Percentiles rank a stretch among this genome's conserved stretches.
Conservation (phyloP, 2,113 vertebrate genomes). For the Microcebus griseorufus region DNA sequence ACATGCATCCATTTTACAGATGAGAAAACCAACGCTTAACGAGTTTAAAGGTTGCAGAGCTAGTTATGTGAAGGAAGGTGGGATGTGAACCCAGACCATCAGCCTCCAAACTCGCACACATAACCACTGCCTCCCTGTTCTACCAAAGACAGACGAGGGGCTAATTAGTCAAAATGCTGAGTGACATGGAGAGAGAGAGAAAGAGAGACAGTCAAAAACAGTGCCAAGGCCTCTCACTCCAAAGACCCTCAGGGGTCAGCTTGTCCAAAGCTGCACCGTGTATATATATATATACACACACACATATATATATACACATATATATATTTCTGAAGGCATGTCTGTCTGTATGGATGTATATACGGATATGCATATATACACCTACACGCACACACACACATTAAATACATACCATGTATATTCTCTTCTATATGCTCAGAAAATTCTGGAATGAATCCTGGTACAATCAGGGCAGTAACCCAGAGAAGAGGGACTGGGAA, state of each 20-base stretch:
- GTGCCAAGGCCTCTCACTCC: not conserved
- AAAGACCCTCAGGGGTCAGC: not conserved
- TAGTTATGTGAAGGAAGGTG: not conserved
- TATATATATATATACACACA: no score
- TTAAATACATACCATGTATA: not conserved
- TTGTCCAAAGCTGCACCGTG: not conserved
- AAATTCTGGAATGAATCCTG: not conserved
- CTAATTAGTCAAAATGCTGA: not conserved
- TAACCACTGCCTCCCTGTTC: not conserved
- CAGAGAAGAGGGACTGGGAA: not conserved
- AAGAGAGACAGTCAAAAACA: not conserved
- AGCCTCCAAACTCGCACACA: not conserved
- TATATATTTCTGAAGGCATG: not conserved
- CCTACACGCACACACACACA: not conserved
- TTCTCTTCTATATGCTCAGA: not conserved
- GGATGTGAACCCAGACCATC: not conserved
- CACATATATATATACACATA: not conserved
- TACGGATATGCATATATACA: not conserved
- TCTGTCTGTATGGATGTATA: no score
- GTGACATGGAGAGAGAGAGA: no score
- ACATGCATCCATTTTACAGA: not conserved
- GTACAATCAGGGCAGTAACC: not conserved
- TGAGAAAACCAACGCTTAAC: not conserved
- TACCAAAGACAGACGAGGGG: not conserved
- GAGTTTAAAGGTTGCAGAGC: not conserved